phyloP scores from a whole-genome alignment of 2,113 vertebrate species.

The Meriones unguiculatus region DNA sequence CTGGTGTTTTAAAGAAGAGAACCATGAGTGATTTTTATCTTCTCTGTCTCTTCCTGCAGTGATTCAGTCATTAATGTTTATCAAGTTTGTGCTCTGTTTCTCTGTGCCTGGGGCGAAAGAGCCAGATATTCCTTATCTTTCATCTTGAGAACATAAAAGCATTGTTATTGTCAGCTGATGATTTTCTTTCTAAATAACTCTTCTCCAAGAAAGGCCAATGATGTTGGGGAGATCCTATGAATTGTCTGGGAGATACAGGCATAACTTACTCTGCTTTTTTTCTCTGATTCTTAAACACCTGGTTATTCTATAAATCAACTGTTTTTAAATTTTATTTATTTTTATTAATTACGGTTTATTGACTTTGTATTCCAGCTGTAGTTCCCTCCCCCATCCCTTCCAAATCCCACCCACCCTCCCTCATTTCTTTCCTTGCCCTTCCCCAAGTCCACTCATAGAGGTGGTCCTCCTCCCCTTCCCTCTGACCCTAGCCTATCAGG shows the following conservation, averaged over 20 bases:
- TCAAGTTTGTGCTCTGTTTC: conserved; percentile 18
- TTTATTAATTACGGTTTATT: too few species aligned
- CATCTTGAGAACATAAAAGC: conserved; percentile 6
- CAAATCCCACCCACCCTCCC: too few species aligned
- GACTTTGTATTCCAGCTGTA: too few species aligned
- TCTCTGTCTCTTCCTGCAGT: neutral
- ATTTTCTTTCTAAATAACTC: neutral
- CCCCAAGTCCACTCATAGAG: too few species aligned
- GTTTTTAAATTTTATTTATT: too few species aligned
- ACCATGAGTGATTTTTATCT: neutral
- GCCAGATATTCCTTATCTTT: neutral
- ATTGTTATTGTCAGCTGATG: neutral
- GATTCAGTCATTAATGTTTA: conserved; percentile 35
- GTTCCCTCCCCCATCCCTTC: too few species aligned
- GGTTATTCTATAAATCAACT: neutral
- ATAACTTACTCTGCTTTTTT: neutral
- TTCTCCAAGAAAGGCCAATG: neutral
- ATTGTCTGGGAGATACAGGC: neutral
- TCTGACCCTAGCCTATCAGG: too few species aligned
- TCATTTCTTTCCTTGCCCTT: too few species aligned
- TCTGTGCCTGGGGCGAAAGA: conserved; percentile 33
- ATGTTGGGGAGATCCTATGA: neutral
- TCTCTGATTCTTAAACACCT: neutral
- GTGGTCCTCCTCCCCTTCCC: too few species aligned
- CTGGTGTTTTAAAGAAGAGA: neutral